phyloP scores from a whole-genome alignment of 2,797 vertebrate species.

The Lophius americanus region DNA sequence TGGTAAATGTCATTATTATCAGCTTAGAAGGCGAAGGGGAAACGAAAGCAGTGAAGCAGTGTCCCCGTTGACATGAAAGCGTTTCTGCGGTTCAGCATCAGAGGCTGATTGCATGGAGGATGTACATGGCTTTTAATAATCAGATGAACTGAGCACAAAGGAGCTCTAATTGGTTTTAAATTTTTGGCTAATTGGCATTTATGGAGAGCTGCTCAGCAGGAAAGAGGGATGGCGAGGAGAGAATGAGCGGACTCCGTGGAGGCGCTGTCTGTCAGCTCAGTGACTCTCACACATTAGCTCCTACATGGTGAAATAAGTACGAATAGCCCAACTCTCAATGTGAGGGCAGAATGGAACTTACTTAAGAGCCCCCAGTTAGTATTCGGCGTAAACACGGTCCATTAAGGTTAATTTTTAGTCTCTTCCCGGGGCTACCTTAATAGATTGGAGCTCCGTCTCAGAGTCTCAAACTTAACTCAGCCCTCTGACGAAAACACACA shows the following conservation, averaged over 20 bases:
- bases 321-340: constrained; percentile 36
- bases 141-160: constrained; percentile 70
- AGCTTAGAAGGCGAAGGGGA: constrained; percentile 60
- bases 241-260: constrained; percentile 23
- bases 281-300: constrained; percentile 20
- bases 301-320: constrained; percentile 43
- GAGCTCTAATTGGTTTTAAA: constrained; percentile 71
- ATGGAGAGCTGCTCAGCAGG: constrained; percentile 54
- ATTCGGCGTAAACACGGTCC: constrained; percentile 52
- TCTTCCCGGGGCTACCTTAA: constrained; percentile 55
- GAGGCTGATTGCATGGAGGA: constrained; percentile 45
- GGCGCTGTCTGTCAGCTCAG: constrained; percentile 18
- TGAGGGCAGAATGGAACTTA: constrained; percentile 21
- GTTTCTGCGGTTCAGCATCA: constrained; percentile 25
- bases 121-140: constrained; percentile 72
- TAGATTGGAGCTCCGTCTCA: constrained; percentile 43
- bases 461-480: constrained; percentile 29
- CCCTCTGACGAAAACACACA: constrained; percentile 24
- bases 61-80: constrained; percentile 44
- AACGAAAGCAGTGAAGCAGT: constrained; percentile 40
- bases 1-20: constrained; percentile 72
- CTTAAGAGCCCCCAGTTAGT: constrained; percentile 53
- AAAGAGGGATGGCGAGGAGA: constrained; percentile 30
- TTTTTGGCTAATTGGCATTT: constrained; percentile 72
- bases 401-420: constrained; percentile 62